phyloP scores from a whole-genome alignment of 2,888 invertebrate species.

The Patella pellucida region DNA sequence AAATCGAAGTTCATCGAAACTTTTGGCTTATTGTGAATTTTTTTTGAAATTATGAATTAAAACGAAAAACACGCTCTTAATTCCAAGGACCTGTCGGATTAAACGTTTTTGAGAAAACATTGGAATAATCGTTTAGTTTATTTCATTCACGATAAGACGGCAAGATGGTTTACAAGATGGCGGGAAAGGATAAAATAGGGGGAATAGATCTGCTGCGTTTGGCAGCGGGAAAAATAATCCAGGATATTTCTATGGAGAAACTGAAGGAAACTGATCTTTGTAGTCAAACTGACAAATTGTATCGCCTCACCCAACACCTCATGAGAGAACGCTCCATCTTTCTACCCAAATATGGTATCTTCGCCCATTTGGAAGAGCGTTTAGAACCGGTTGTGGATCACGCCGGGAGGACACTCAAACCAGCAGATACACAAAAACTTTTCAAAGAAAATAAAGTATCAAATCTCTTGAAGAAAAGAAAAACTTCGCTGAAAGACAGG shows the following conservation, averaged over 20 bases:
- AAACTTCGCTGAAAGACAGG: background rate
- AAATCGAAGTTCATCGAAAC: no score
- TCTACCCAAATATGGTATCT: slow-evolving; percentile 16
- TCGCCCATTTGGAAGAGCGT: slow-evolving; percentile 5
- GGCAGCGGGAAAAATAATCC: background rate
- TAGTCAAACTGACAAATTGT: background rate
- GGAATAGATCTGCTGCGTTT: background rate
- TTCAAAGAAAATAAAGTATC: background rate
- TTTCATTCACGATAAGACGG: no score
- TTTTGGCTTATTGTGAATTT: no score
- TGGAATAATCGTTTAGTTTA: no score
- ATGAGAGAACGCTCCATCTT: background rate
- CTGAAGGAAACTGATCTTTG: background rate
- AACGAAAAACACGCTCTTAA: no score
- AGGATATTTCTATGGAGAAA: background rate
- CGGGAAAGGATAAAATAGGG: background rate
- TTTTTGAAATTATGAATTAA: no score
- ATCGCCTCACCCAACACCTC: background rate
- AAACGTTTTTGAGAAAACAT: no score
- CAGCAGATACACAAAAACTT: background rate
- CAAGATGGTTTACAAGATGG: background rate
- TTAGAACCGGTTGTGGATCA: background rate
- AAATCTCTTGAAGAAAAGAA: background rate
- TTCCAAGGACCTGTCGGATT: no score
- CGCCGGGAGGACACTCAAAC: background rate